Conservation (phyloP, 2,113 vertebrate genomes). For the Tonatia bakeri region DNA sequence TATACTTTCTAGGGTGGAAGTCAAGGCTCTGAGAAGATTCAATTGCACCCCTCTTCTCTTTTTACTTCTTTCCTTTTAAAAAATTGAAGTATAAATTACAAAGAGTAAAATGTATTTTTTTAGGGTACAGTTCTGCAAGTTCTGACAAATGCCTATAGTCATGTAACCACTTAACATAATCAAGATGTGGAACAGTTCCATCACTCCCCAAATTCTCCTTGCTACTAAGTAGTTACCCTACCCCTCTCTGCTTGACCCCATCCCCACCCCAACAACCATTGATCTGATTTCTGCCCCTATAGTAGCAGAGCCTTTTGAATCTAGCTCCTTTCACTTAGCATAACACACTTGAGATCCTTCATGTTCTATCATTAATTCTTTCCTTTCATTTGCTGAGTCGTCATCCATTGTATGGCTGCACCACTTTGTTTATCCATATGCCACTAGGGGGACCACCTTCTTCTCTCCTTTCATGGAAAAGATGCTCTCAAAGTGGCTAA, state of each 20-base stretch:
- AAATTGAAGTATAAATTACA: not conserved
- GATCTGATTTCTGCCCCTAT: not conserved
- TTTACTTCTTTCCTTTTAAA: not conserved
- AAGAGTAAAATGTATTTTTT: not conserved
- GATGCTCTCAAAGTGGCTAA: not conserved
- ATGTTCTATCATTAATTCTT: not conserved
- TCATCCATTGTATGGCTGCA: not conserved
- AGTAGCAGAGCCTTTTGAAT: not conserved
- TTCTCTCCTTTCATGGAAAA: not conserved
- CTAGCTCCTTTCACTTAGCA: not conserved
- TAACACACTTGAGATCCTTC: not conserved
- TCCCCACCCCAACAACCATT: not conserved
- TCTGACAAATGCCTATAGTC: not conserved
- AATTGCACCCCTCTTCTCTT: not conserved
- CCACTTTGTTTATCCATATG: not conserved
- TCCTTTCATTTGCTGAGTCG: not conserved
- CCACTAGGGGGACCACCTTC: no score
- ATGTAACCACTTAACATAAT: not conserved
- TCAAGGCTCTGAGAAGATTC: not conserved
- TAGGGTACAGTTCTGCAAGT: not conserved
- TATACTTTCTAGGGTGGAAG: not conserved
- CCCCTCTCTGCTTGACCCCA: not conserved
- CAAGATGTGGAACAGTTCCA: not conserved
- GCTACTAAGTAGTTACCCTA: not conserved
- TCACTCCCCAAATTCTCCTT: not conserved